Percentiles rank a stretch among this genome's conserved stretches.
Conservation (phyloP, 37 sponge, comb jelly and placozoan species). For the Diacarnus erythraeanus region DNA sequence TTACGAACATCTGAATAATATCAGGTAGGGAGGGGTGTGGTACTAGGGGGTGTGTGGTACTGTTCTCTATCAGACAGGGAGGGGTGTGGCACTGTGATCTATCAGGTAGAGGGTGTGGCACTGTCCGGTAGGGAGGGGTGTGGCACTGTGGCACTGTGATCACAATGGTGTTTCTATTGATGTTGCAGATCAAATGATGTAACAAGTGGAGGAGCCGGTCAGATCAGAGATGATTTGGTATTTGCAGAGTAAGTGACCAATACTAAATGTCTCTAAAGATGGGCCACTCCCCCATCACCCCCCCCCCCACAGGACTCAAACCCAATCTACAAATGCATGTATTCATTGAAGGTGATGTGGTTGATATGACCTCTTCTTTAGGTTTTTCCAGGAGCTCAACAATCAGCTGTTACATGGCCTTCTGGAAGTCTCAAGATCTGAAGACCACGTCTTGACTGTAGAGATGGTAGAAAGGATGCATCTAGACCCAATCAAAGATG, state of each 20-base stretch:
- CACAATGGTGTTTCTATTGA: neutral
- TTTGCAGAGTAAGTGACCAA: conserved; percentile 45
- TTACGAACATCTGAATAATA: conserved; percentile 45
- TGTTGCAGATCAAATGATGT: neutral
- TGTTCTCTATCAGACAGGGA: neutral
- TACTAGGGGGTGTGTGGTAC: neutral
- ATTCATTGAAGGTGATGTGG: neutral
- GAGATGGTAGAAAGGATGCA: conserved; percentile 66
- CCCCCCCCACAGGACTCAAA: neutral
- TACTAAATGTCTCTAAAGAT: neutral
- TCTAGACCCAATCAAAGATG: conserved; percentile 71
- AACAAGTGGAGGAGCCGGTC: neutral
- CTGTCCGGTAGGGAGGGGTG: too few relatives aligned
- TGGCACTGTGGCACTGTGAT: neutral
- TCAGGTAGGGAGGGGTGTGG: conserved; percentile 32
- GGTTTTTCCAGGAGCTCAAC: conserved; percentile 80
- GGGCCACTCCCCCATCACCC: neutral
- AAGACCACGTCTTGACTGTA: conserved; percentile 66
- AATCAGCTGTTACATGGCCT: conserved; percentile 62
- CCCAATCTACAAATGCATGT: neutral
- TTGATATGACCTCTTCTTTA: conserved; percentile 3
- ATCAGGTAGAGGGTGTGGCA: too few relatives aligned
- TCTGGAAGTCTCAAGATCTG: conserved; percentile 44
- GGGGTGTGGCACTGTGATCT: too few relatives aligned
- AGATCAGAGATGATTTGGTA: conserved; percentile 19